Evolutionary conservation across 2,888 invertebrate genomes (phyloP).

Genomic region (Cristatella mucedo): DNA sequence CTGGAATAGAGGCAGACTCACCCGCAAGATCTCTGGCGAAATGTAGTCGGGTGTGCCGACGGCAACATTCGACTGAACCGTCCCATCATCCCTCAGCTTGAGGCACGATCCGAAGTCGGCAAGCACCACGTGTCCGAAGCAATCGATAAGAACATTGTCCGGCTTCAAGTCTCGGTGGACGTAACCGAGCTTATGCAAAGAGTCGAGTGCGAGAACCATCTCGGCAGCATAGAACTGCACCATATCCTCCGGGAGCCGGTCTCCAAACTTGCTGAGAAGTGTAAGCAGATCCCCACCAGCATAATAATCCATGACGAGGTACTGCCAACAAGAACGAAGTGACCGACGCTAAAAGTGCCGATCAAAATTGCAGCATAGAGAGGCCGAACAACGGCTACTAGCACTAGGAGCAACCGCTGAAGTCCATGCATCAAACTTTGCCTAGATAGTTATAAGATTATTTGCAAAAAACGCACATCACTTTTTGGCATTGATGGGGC

Average conservation of each 20-base stretch:
- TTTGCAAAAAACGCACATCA: no score
- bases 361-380: no score
- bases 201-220: constrained; percentile 94
- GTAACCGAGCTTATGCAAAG: constrained; percentile 83
- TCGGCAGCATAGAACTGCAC: constrained; percentile 84
- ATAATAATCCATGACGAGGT: constrained; percentile 99
- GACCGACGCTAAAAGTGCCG: background rate
- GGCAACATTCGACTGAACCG: constrained; percentile 89
- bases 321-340: constrained; percentile 49
- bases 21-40: constrained; percentile 90
- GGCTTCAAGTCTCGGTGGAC: constrained; percentile 81
- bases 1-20: no score
- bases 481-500: no score
- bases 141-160: constrained; percentile 88
- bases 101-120: constrained; percentile 97
- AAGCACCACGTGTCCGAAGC: constrained; percentile 67
- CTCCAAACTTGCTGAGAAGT: constrained; percentile 91
- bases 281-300: constrained; percentile 95
- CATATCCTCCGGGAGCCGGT: constrained; percentile 95
- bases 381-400: no score
- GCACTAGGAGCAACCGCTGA: no score
- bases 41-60: constrained; percentile 99
- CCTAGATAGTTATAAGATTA: no score
- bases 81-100: constrained; percentile 67
- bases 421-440: no score